Base-by-base conservation (phyloP, 2,797 vertebrate genomes). In the Lepilemur septentrionalis region DNA sequence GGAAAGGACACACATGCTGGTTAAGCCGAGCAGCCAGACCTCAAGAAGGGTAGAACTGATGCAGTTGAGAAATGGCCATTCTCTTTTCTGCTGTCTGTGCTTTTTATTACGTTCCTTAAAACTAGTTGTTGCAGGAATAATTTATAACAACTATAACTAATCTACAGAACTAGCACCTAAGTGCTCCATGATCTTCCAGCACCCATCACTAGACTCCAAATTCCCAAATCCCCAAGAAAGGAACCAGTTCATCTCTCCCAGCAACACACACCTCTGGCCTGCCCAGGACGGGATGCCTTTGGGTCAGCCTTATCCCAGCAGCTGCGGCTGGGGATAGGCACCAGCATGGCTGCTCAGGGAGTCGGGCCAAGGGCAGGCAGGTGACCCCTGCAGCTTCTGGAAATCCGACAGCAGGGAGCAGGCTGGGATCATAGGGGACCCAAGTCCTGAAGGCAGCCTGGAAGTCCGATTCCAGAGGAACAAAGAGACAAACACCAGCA, bases 51-150 rank as follows among this genome's bases (percentile, higher is more conserved):
- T 2, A 22, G 30, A 30, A 15, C 1, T 0, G 63, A 57, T 1
- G 4, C 30, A 2, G 17, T 69, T n/a, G 50, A 75, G 32, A 80
- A 72, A 41, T 32, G 50, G 61, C 61, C 18, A 38, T 48, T 76
- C 28, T 87, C 38, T 89, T 92, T 59, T 67, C 78, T 92, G 48
- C 46, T 55, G 2, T 35, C 85, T 22, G 7, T 52, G n/a, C 70
- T 30, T 94, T 70, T 78, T 76, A 57, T 38, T 12, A 8, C 35
- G 57, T 75, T 69, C 41, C 80, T 75, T 90, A 67, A 94, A 92
- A 76, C 48, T 38, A 35, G 50, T 55, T 79, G 22, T 17, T 38
- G 17, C 7, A 35, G n/a, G n/a, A 79, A 55, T 28, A 55, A 38
- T 35, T 79, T 55, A 55, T 55, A 55, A 25, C 52, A 57, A 57